Percentiles rank a stretch among this genome's conserved stretches.
phyloP scores from a whole-genome alignment of 2,797 vertebrate species.

The Periparus ater region DNA sequence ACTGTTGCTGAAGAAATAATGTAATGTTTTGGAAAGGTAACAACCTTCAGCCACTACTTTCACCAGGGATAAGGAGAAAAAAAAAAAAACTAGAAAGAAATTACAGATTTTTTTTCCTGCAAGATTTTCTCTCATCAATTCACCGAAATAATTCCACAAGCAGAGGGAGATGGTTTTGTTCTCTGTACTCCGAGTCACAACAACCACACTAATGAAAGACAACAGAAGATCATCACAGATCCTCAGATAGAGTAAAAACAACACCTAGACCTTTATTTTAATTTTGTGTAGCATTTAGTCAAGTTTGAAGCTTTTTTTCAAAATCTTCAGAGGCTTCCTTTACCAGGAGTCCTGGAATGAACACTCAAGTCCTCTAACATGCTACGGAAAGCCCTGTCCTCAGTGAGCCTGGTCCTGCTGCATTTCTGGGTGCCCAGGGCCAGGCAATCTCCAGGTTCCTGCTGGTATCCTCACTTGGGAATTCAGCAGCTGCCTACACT shows the following conservation, averaged over 20 bases:
- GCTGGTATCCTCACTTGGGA: background rate
- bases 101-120: background rate
- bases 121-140: background rate
- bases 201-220: background rate
- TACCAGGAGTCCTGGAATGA: background rate
- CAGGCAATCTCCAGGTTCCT: background rate
- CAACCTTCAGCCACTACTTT: background rate
- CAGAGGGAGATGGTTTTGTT: background rate
- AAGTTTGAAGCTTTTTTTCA: background rate
- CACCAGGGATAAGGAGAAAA: background rate
- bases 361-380: fast-evolving
- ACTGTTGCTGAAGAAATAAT: background rate
- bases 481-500: background rate
- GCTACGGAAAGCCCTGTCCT: background rate
- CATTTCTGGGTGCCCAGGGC: background rate
- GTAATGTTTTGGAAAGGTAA: background rate
- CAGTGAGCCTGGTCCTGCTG: background rate
- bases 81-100: background rate
- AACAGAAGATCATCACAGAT: background rate
- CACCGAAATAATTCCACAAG: background rate
- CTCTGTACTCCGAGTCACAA: background rate
- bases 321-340: background rate
- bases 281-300: background rate
- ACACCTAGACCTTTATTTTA: background rate
- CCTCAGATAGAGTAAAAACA: background rate